A percentile compares a stretch with the other conserved stretches of the same genome.
Conservation (phyloP, 2,113 vertebrate genomes). For the Cacatua alba region DNA sequence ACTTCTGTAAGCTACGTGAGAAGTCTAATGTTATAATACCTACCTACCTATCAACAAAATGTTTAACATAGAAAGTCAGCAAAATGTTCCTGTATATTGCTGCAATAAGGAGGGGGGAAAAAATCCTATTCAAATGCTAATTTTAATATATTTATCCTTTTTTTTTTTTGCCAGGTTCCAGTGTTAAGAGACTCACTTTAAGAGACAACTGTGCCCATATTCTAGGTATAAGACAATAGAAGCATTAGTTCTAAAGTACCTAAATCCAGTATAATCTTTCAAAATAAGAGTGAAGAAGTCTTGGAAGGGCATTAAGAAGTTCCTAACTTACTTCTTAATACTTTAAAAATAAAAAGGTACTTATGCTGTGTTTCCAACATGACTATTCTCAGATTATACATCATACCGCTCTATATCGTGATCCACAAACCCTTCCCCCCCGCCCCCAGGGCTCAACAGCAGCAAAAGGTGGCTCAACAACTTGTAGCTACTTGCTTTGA, state of each 20-base stretch:
- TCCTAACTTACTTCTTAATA: background rate
- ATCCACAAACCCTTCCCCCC: background rate
- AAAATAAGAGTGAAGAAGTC: background rate
- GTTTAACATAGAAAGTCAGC: background rate
- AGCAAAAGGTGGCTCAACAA: background rate
- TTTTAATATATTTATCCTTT: background rate
- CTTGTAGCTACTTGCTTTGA: background rate
- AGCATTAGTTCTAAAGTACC: background rate
- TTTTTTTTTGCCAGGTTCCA: background rate
- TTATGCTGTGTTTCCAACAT: background rate
- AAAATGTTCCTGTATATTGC: background rate
- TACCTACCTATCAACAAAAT: background rate
- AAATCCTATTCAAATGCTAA: background rate
- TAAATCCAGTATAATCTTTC: background rate
- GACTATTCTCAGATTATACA: background rate
- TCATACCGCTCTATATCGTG: rapidly evolving
- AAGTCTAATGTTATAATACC: background rate
- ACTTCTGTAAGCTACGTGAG: background rate
- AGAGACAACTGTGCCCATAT: background rate
- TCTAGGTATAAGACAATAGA: background rate
- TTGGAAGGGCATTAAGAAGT: background rate
- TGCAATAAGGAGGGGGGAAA: background rate
- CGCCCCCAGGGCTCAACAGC: background rate
- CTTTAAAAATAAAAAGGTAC: background rate
- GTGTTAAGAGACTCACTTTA: background rate